phyloP scores from a whole-genome alignment of 2,888 invertebrate genomes.

The Ecdyonurus torrentis region DNA sequence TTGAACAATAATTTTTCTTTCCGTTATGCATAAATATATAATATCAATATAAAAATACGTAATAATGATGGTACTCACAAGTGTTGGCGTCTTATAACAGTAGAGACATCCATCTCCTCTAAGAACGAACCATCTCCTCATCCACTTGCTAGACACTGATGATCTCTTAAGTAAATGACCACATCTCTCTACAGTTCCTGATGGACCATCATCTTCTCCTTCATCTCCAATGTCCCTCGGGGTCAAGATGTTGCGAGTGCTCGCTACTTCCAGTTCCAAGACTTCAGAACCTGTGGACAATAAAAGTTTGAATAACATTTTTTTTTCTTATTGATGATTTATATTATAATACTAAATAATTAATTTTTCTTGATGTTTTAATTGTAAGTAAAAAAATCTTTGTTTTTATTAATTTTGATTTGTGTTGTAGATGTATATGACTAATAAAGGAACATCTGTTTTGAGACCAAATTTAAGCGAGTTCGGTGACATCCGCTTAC shows the following conservation, averaged over 20 bases:
- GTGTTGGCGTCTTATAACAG: constrained; percentile 65
- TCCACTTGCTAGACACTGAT: constrained; percentile 37
- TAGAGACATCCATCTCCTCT: constrained; percentile 83
- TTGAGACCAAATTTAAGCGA: no score
- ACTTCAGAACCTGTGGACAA: constrained; percentile 41
- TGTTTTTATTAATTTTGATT: no score
- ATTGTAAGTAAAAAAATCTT: no score
- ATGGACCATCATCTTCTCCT: constrained; percentile 17
- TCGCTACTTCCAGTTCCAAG: constrained; percentile 71
- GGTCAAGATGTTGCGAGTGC: constrained; percentile 61
- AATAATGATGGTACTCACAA: not conserved
- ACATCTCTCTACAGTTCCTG: constrained; percentile 18
- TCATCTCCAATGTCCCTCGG: constrained; percentile 11
- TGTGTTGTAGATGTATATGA: no score
- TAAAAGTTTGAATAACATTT: no score
- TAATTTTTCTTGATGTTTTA: no score
- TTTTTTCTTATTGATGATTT: no score
- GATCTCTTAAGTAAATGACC: constrained; percentile 17
- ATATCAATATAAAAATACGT: not conserved
- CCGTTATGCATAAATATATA: not conserved
- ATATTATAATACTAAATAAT: no score
- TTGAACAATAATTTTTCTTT: not conserved
- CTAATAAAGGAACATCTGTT: no score
- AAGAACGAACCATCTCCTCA: constrained; percentile 77
- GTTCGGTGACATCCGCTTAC: no score